These are phyloP conservation scores for Cottoperca gobio DNA, from an alignment of 2,797 vertebrate genomes.

Conservation along the genomic window DNA sequence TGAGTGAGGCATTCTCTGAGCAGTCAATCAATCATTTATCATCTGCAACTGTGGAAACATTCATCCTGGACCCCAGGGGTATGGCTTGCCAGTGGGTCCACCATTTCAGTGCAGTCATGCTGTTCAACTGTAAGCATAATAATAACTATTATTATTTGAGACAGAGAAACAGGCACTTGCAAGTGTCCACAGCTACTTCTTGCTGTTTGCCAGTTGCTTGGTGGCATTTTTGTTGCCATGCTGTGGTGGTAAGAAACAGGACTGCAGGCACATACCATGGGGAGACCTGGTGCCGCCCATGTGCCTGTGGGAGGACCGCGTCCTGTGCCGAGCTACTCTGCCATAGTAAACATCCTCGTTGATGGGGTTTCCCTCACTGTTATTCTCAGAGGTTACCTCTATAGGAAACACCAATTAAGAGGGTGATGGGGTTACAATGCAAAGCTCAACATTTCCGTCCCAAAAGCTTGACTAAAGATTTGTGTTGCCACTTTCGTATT, in stretches of 20 bases:
- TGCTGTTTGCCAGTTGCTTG: constrained; percentile 53
- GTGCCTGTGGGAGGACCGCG: constrained; percentile 86
- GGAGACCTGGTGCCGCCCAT: constrained; percentile 83
- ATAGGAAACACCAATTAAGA: constrained; percentile 87
- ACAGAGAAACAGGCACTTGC: constrained; percentile 73
- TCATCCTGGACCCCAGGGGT: constrained; percentile 66
- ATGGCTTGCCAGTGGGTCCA: constrained; percentile 63
- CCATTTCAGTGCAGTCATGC: constrained; percentile 83
- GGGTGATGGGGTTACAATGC: constrained; percentile 71
- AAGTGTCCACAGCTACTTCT: constrained; percentile 70
- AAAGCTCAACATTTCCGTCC: constrained; percentile 50
- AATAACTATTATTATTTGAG: constrained; percentile 56
- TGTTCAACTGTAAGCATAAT: constrained; percentile 74
- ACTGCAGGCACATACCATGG: constrained; percentile 87
- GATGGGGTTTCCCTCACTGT: constrained; percentile 91
- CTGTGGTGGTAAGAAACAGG: constrained; percentile 63
- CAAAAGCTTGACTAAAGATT: constrained; percentile 22
- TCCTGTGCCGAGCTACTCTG: constrained; percentile 88
- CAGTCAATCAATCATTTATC: constrained; percentile 78
- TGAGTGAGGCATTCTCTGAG: constrained; percentile 79
- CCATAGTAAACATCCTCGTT: constrained; percentile 90
- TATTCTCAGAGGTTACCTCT: constrained; percentile 95
- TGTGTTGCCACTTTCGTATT: constrained; percentile 7
- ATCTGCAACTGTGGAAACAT: constrained; percentile 67
- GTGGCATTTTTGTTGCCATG: constrained; percentile 70